Evolutionary conservation across 1,140 invertebrate species (phyloP).

Genomic region (Aleiodes sp.): DNA sequence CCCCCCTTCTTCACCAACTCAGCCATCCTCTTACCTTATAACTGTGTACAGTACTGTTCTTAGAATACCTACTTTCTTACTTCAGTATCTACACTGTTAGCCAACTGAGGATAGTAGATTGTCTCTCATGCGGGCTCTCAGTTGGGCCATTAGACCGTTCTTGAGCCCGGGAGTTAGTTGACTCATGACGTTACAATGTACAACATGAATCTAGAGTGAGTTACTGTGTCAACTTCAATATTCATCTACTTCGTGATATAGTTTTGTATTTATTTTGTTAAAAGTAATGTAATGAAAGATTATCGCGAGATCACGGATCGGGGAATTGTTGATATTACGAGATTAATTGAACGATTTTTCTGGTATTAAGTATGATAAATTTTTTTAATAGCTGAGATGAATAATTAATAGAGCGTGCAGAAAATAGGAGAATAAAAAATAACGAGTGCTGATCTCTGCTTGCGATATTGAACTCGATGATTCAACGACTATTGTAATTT

Average conservation of each 20-base stretch:
- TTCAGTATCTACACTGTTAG: neutral
- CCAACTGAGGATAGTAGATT: constrained; percentile 15
- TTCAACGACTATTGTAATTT: too few relatives aligned
- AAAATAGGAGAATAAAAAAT: too few relatives aligned
- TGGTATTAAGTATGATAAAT: too few relatives aligned
- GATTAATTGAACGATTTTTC: too few relatives aligned
- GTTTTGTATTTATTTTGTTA: neutral
- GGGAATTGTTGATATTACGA: too few relatives aligned
- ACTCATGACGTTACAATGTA: constrained; percentile 44
- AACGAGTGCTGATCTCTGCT: too few relatives aligned
- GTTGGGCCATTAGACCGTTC: constrained; percentile 48
- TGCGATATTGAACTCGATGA: too few relatives aligned
- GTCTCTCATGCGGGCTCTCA: constrained; percentile 26
- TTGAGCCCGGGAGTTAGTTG: constrained; percentile 40
- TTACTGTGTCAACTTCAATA: constrained; percentile 39
- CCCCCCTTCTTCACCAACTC: constrained; percentile 11
- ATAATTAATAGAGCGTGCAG: too few relatives aligned
- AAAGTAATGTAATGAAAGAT: too few relatives aligned
- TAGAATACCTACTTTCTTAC: neutral
- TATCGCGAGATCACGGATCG: too few relatives aligned
- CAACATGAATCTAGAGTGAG: constrained; percentile 44
- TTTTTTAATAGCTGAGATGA: too few relatives aligned
- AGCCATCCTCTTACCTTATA: neutral
- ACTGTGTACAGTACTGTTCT: neutral
- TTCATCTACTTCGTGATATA: neutral